Conservation (phyloP, 2,113 vertebrate genomes). For the Eretmochelys imbricata region DNA sequence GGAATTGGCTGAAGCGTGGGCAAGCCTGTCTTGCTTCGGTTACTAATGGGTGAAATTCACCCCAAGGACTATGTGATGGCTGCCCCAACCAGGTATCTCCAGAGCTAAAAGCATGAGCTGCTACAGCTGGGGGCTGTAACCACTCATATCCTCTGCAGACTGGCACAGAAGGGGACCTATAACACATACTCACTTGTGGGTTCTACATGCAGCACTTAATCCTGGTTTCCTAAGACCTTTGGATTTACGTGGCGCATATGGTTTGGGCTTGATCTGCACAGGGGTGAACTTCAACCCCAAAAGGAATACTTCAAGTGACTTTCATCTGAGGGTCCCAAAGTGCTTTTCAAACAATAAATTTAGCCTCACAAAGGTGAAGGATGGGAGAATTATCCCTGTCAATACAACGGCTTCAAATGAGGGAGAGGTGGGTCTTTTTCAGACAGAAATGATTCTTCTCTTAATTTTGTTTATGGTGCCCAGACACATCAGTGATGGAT, state of each 20-base stretch:
- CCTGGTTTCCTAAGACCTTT: neutral
- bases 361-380: neutral
- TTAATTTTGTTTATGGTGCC: accelerated
- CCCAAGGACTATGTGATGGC: neutral
- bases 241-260: neutral
- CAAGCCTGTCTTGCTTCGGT: accelerated
- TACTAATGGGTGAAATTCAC: neutral
- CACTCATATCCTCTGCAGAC: neutral
- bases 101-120: neutral
- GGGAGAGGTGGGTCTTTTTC: neutral
- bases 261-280: neutral
- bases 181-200: neutral
- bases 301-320: neutral
- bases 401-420: neutral
- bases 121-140: neutral
- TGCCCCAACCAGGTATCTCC: too few species aligned
- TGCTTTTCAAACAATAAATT: neutral
- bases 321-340: neutral
- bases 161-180: neutral
- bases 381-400: neutral
- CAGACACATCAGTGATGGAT: accelerated
- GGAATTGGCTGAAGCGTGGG: neutral
- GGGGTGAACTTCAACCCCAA: neutral
- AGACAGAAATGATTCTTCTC: neutral
- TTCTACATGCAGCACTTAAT: neutral